Conservation (phyloP, 2,797 vertebrate species). For the Dryobates pubescens region DNA sequence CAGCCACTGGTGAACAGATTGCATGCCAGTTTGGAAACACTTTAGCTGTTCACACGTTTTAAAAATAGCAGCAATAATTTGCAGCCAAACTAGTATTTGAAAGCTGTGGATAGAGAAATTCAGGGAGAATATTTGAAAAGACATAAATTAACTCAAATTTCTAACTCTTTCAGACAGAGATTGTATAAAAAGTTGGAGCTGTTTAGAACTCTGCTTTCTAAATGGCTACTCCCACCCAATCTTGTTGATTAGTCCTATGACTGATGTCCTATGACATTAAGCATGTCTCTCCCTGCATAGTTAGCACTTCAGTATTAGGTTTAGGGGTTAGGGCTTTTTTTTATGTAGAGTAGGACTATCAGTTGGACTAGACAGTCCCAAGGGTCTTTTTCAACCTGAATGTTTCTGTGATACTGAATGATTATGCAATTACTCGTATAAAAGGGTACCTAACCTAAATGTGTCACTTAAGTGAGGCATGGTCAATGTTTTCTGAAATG, state of each 20-base stretch:
- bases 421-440: not conserved
- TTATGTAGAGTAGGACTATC: no score
- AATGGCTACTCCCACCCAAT: not conserved
- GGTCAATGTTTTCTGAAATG: not conserved
- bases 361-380: no score
- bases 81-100: slow-evolving; percentile 26
- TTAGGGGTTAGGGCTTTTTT: no score
- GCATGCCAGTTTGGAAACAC: slow-evolving; percentile 29
- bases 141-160: not conserved
- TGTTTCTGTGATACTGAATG: no score
- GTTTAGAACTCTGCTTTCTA: not conserved
- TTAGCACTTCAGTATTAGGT: not conserved
- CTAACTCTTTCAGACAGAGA: not conserved
- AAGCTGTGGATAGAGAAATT: slow-evolving; percentile 8
- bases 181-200: not conserved
- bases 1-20: slow-evolving; percentile 42
- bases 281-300: not conserved
- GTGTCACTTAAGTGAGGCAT: not conserved
- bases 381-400: no score
- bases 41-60: slow-evolving; percentile 39
- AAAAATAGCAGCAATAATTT: slow-evolving; percentile 48
- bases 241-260: not conserved
- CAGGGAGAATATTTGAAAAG: not conserved
- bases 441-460: not conserved
- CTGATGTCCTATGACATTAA: not conserved